A percentile compares a stretch with the other conserved stretches of the same genome.
phyloP scores from a whole-genome alignment of 1,140 invertebrate genomes.

The Kradibia gibbosae region DNA sequence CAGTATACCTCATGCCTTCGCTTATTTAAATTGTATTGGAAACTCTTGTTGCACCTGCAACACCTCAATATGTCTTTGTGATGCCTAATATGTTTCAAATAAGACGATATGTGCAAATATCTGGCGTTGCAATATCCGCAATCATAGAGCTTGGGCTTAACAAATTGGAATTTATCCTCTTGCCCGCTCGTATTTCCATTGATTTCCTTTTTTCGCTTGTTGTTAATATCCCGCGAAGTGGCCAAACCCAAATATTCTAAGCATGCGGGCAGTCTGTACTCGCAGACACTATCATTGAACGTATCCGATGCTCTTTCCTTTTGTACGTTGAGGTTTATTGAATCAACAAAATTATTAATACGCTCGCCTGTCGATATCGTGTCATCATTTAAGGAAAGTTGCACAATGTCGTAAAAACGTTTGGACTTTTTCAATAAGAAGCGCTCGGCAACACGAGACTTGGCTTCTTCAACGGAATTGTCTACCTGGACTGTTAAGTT shows the following conservation, averaged over 20 bases:
- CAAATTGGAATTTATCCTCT: background rate
- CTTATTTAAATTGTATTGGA: background rate
- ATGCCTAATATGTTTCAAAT: background rate
- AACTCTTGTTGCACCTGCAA: background rate
- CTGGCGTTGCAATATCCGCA: background rate
- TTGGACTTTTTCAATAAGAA: slow-evolving; percentile 33
- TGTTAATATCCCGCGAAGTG: background rate
- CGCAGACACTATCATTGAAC: too few species aligned
- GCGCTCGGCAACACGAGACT: background rate
- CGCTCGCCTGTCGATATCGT: background rate
- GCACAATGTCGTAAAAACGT: slow-evolving; percentile 14
- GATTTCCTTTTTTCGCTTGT: background rate
- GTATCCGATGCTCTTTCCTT: background rate
- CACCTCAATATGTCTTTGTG: background rate
- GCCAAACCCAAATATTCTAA: background rate
- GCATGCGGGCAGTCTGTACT: background rate
- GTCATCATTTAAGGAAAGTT: background rate
- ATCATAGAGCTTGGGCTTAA: background rate
- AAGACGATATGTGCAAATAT: background rate
- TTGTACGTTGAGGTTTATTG: background rate
- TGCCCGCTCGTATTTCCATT: too few species aligned
- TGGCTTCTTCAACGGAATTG: background rate
- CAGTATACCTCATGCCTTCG: background rate
- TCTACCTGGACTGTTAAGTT: background rate
- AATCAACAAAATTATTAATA: background rate